phyloP scores from a whole-genome alignment of 2,797 vertebrate genomes.

The Sarcoramphus papa region DNA sequence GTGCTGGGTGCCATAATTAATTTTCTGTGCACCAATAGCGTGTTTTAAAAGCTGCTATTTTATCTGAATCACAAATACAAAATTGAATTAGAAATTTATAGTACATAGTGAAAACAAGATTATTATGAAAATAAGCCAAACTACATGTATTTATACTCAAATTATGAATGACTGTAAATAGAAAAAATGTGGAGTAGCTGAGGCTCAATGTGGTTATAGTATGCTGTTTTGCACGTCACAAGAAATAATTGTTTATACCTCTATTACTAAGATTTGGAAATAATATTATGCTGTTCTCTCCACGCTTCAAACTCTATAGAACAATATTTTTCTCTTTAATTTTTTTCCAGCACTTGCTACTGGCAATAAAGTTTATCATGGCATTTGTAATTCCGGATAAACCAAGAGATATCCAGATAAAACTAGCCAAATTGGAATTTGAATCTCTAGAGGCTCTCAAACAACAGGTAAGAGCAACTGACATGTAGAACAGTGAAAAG shows the following conservation, averaged over 20 bases:
- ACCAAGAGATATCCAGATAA: constrained; percentile 85
- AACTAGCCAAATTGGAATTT: constrained; percentile 80
- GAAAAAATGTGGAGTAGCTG: neutral
- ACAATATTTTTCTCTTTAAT: neutral
- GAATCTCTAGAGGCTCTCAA: constrained; percentile 93
- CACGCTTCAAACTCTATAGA: neutral
- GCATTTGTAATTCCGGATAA: constrained; percentile 90
- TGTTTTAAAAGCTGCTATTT: neutral
- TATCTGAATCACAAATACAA: neutral
- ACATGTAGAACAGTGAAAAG: neutral
- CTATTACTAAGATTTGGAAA: neutral
- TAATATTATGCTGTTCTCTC: neutral
- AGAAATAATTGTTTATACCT: neutral
- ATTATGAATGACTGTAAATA: neutral
- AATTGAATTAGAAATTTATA: neutral
- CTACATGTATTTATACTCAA: neutral
- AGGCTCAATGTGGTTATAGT: neutral
- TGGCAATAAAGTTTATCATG: constrained; percentile 92
- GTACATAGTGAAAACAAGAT: neutral
- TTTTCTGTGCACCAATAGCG: neutral
- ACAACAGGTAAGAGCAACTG: constrained; percentile 83
- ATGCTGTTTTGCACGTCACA: neutral
- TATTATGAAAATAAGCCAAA: neutral
- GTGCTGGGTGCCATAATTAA: neutral
- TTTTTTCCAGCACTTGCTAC: constrained; percentile 82